Evolutionary conservation across 2,113 vertebrate genomes (phyloP).

Genomic region (Dasypus novemcinctus): DNA sequence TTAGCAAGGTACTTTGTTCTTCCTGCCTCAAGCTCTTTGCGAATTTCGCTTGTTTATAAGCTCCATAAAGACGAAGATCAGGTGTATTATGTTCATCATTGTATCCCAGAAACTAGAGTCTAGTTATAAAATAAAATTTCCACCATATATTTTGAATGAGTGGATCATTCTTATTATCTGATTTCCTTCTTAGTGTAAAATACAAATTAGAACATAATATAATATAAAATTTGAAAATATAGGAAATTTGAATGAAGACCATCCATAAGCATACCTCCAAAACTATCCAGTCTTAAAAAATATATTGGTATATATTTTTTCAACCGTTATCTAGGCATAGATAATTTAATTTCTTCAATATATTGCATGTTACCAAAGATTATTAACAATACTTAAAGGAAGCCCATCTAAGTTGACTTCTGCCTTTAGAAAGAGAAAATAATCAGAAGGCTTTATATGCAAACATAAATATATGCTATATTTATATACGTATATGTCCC

Average conservation of each 20-base stretch:
- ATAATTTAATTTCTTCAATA: neutral
- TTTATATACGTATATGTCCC: too few species aligned
- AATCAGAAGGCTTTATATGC: neutral
- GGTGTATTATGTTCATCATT: neutral
- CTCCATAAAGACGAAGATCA: neutral
- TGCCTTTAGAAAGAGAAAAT: neutral
- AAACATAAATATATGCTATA: too few species aligned
- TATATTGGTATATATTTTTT: neutral
- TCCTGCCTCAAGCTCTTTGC: too few species aligned
- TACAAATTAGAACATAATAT: neutral
- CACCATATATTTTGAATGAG: neutral
- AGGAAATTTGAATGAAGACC: neutral
- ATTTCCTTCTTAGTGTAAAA: neutral
- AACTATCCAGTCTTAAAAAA: neutral
- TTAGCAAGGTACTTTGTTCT: neutral
- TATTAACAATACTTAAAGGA: neutral
- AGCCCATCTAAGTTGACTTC: neutral
- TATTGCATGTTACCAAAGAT: neutral
- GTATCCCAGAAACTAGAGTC: neutral
- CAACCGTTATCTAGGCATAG: neutral
- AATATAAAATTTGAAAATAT: neutral
- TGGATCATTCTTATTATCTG: neutral
- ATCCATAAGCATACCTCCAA: neutral
- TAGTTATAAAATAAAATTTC: conserved; percentile 4
- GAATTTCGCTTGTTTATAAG: neutral